These are phyloP conservation scores for Ephialtes manifestator DNA, from an alignment of 2,888 invertebrate species.

Conservation along the genomic window DNA sequence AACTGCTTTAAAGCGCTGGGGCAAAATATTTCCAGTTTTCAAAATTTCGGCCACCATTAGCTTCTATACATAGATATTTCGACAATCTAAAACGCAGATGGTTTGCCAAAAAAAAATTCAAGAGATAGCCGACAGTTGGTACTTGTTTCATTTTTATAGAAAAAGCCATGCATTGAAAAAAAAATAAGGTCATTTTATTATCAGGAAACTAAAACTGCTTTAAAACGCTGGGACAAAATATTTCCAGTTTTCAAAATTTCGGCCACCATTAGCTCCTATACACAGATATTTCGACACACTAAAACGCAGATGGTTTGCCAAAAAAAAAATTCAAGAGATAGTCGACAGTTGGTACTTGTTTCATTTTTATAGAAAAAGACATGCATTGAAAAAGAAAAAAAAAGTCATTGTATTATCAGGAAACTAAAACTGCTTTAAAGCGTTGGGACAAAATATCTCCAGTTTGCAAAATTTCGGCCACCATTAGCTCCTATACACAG, in stretches of 20 bases:
- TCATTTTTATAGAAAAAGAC: neutral
- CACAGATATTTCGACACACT: slow-evolving; percentile 6
- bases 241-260: slow-evolving; percentile 60
- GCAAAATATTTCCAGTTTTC: slow-evolving; percentile 58
- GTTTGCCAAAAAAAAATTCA: neutral
- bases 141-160: neutral
- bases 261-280: slow-evolving; percentile 56
- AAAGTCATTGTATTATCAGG: neutral
- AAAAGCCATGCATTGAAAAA: neutral
- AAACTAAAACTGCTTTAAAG: neutral
- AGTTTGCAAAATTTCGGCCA: slow-evolving; percentile 56
- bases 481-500: slow-evolving; percentile 52
- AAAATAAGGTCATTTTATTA: neutral
- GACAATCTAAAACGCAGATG: neutral
- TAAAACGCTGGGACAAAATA: slow-evolving; percentile 62
- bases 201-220: slow-evolving; percentile 29
- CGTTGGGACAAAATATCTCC: slow-evolving; percentile 58
- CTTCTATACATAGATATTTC: slow-evolving; percentile 14
- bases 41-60: slow-evolving; percentile 64
- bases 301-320: neutral
- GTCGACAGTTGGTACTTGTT: neutral
- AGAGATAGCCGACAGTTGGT: neutral
- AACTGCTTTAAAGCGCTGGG: neutral
- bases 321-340: neutral
- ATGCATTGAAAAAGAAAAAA: neutral